These are phyloP conservation scores for Saturnia pavonia DNA, from an alignment of 2,888 invertebrate species.

Conservation along the genomic window DNA sequence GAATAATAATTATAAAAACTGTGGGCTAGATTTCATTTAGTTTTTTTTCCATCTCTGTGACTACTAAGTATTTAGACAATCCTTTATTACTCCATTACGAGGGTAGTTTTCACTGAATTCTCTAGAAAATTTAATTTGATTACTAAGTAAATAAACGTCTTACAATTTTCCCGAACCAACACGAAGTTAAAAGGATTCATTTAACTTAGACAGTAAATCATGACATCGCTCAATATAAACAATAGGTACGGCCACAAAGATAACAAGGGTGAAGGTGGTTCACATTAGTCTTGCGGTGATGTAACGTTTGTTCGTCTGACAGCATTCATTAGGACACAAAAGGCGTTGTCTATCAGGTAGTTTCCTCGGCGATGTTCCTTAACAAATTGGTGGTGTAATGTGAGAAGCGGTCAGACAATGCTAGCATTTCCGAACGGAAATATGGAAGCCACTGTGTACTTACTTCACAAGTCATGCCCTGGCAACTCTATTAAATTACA, in stretches of 20 bases:
- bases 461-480: constrained; percentile 29
- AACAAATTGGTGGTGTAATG: constrained; percentile 68
- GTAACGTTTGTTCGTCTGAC: constrained; percentile 69
- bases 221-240: constrained; percentile 61
- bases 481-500: constrained; percentile 33
- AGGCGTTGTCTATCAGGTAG: constrained; percentile 69
- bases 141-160: background rate
- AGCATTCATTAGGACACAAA: constrained; percentile 75
- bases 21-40: no score
- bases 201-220: constrained; percentile 46
- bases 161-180: background rate
- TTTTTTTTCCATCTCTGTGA: background rate
- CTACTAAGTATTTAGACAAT: background rate
- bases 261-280: constrained; percentile 64
- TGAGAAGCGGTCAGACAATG: constrained; percentile 55
- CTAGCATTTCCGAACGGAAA: constrained; percentile 40
- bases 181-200: constrained; percentile 24
- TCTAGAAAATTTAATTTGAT: background rate
- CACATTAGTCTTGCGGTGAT: constrained; percentile 62
- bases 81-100: background rate
- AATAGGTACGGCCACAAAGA: constrained; percentile 62
- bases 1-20: no score
- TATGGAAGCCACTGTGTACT: constrained; percentile 41
- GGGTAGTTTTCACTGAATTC: background rate
- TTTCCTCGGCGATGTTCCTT: constrained; percentile 63